Evolutionary conservation across 1,140 invertebrate genomes (phyloP).

Genomic region (Oscheius sp.): DNA sequence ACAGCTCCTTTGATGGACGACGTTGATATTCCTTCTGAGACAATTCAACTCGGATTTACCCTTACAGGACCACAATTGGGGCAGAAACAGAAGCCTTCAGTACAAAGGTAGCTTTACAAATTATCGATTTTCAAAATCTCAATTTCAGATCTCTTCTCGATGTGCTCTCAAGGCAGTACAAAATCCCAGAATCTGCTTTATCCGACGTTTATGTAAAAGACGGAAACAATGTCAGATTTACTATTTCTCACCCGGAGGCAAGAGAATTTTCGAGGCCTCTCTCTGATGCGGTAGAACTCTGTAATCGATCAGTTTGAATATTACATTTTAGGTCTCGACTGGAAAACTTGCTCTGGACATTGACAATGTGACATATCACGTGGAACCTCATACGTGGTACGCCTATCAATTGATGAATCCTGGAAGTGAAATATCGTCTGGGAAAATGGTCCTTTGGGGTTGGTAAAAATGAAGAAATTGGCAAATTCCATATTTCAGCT

Average conservation of each 20-base stretch:
- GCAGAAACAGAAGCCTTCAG: not conserved
- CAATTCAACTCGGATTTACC: slow-evolving; percentile 47
- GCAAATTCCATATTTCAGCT: slow-evolving; percentile 25
- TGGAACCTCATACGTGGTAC: slow-evolving; percentile 46
- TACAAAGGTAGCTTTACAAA: slow-evolving; percentile 7
- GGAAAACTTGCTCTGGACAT: slow-evolving; percentile 34
- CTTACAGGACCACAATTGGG: slow-evolving; percentile 42
- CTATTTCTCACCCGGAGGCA: slow-evolving; percentile 42
- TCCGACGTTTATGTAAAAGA: slow-evolving; percentile 36
- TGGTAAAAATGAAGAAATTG: not conserved
- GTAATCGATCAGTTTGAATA: not conserved
- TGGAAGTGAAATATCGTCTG: not conserved
- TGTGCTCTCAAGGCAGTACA: slow-evolving; percentile 6
- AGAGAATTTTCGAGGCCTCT: slow-evolving; percentile 44
- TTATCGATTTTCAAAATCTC: not conserved
- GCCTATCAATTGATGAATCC: slow-evolving; percentile 35
- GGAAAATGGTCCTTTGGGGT: slow-evolving; percentile 38
- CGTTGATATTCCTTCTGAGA: slow-evolving; percentile 26
- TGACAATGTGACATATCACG: slow-evolving; percentile 34
- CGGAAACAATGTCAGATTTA: slow-evolving; percentile 50
- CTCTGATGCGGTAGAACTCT: slow-evolving; percentile 43
- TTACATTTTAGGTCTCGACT: slow-evolving; percentile 39
- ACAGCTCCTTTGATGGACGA: slow-evolving; percentile 32
- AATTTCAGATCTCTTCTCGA: slow-evolving; percentile 13
- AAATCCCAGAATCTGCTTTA: slow-evolving; percentile 18